phyloP scores from a whole-genome alignment of 2,888 invertebrate genomes.

The Helleia helle region DNA sequence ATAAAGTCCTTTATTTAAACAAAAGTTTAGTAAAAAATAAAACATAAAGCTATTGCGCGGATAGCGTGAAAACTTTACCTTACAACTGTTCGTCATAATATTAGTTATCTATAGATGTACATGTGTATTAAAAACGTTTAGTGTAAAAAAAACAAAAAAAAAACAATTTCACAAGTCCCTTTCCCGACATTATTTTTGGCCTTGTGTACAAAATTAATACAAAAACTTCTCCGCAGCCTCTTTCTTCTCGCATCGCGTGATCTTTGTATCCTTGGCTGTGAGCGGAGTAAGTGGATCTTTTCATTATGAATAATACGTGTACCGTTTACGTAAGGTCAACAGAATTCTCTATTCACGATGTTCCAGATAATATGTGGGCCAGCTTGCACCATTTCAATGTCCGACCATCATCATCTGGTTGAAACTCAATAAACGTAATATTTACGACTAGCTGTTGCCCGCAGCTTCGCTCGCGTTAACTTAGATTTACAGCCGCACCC shows the following conservation, averaged over 20 bases:
- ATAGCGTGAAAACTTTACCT: too few relatives aligned
- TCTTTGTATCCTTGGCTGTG: slow-evolving; percentile 19
- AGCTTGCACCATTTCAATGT: slow-evolving; percentile 1
- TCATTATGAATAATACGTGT: slow-evolving; percentile 27
- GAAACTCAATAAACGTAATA: too few relatives aligned
- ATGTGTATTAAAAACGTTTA: too few relatives aligned
- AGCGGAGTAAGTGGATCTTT: slow-evolving; percentile 20
- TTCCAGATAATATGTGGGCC: slow-evolving; percentile 2
- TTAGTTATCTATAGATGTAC: too few relatives aligned
- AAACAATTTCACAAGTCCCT: neutral
- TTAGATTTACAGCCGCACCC: too few relatives aligned
- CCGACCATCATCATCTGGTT: neutral
- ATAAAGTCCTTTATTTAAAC: too few relatives aligned
- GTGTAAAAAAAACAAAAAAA: too few relatives aligned
- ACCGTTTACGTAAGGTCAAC: slow-evolving; percentile 30
- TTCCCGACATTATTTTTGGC: slow-evolving; percentile 10
- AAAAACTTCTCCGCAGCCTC: slow-evolving; percentile 5
- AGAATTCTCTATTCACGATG: slow-evolving; percentile 5
- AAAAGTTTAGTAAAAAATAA: too few relatives aligned
- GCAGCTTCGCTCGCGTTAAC: too few relatives aligned
- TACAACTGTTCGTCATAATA: too few relatives aligned
- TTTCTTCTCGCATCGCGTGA: slow-evolving; percentile 23
- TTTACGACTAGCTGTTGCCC: too few relatives aligned
- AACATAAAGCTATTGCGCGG: too few relatives aligned
- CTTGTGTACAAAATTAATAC: slow-evolving; percentile 8